Conservation (phyloP, 2,888 invertebrate species). For the Aleiodes testaceus region DNA sequence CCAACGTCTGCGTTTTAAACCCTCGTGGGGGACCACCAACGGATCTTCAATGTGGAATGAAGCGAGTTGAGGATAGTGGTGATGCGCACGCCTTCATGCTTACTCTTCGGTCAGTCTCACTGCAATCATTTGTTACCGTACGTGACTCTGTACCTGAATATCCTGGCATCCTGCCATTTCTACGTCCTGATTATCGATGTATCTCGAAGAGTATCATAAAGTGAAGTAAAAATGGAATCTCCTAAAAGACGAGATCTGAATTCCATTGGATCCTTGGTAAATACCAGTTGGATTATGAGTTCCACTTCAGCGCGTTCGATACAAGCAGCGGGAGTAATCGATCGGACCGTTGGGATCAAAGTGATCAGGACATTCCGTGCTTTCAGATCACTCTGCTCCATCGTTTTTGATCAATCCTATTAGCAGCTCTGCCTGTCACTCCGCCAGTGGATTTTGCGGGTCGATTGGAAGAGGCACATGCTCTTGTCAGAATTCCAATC, state of each 20-base stretch:
- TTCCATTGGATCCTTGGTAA: background rate
- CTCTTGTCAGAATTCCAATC: slow-evolving; percentile 52
- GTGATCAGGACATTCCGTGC: slow-evolving; percentile 30
- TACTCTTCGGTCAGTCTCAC: slow-evolving; percentile 54
- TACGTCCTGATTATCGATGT: slow-evolving; percentile 58
- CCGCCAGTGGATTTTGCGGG: slow-evolving; percentile 56
- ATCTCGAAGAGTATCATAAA: background rate
- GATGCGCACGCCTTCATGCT: slow-evolving; percentile 48
- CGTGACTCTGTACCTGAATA: slow-evolving; percentile 68
- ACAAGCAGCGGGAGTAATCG: slow-evolving; percentile 46
- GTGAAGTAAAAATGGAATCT: slow-evolving; percentile 12
- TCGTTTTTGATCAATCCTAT: slow-evolving; percentile 63
- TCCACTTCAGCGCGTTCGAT: slow-evolving; percentile 31
- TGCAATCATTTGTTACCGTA: slow-evolving; percentile 71
- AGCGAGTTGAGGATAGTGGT: slow-evolving; percentile 23
- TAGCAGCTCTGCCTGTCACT: slow-evolving; percentile 60
- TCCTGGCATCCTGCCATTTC: slow-evolving; percentile 66
- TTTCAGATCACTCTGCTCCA: slow-evolving; percentile 1
- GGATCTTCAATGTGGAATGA: slow-evolving; percentile 55
- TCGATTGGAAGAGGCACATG: slow-evolving; percentile 54
- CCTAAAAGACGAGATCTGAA: background rate
- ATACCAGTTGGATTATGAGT: slow-evolving; percentile 34
- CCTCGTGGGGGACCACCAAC: slow-evolving; percentile 69
- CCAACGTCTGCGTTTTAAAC: slow-evolving; percentile 58
- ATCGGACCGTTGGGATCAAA: slow-evolving; percentile 55